These are phyloP conservation scores for Reticulitermes lucifugus DNA, from an alignment of 2,888 invertebrate species.

Conservation along the genomic window DNA sequence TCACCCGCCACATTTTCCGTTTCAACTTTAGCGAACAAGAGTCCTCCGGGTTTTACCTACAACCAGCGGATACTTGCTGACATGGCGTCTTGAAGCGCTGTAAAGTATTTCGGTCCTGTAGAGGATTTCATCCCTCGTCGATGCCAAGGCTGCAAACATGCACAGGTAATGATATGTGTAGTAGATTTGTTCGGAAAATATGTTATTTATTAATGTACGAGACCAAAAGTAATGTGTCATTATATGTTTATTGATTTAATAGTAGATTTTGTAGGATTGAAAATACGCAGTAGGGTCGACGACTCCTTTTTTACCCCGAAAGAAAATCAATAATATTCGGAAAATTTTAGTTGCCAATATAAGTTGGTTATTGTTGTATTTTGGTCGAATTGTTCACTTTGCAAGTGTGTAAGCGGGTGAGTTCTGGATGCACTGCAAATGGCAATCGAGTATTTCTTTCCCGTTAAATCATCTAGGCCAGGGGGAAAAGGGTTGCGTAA, in stretches of 20 bases:
- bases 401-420: not conserved
- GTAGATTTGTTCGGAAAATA: not conserved
- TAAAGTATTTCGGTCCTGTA: slow-evolving; percentile 51
- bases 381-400: not conserved
- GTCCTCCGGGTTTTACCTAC: slow-evolving; percentile 49
- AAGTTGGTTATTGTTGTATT: not conserved
- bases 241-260: slow-evolving; percentile 50
- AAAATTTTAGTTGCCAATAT: slow-evolving; percentile 38
- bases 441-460: slow-evolving; percentile 31
- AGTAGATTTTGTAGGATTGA: slow-evolving; percentile 50
- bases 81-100: slow-evolving; percentile 52
- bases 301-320: slow-evolving; percentile 51
- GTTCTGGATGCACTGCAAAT: not conserved
- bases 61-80: slow-evolving; percentile 51
- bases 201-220: slow-evolving; percentile 2
- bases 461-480: slow-evolving; percentile 51
- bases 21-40: not conserved
- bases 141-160: slow-evolving; percentile 49
- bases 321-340: slow-evolving; percentile 52
- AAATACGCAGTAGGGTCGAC: slow-evolving; percentile 53
- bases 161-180: slow-evolving; percentile 47
- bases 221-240: slow-evolving; percentile 11
- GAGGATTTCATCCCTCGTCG: slow-evolving; percentile 52
- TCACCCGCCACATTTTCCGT: slow-evolving; percentile 39
- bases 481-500: slow-evolving; percentile 54